A percentile compares a stretch with the other conserved stretches of the same genome.
Evolutionary conservation across 2,888 invertebrate species (phyloP).

Genomic region (Drosophila gaucha): DNA sequence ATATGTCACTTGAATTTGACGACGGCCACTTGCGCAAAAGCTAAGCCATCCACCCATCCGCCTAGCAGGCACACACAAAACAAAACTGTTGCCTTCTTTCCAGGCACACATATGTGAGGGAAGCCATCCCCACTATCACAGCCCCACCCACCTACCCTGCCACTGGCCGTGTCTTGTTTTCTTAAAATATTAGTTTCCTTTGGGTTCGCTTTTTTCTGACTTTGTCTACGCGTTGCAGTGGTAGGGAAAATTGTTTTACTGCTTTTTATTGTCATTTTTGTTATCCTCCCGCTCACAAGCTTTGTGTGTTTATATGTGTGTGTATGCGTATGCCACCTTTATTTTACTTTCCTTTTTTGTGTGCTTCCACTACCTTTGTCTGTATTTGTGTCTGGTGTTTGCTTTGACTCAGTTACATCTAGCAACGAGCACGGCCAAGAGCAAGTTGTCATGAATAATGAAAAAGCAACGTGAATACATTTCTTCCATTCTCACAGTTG

Average conservation of each 20-base stretch:
- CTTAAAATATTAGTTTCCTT: slow-evolving; percentile 81
- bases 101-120: slow-evolving; percentile 20
- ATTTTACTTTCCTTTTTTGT: slow-evolving; percentile 16
- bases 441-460: slow-evolving; percentile 79
- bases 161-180: slow-evolving; percentile 68
- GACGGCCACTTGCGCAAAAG: slow-evolving; percentile 72
- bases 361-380: slow-evolving; percentile 13
- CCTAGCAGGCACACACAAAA: slow-evolving; percentile 3
- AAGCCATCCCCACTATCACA: slow-evolving; percentile 31
- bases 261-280: slow-evolving; percentile 80
- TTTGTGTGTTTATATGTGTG: slow-evolving; percentile 7
- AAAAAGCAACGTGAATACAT: slow-evolving; percentile 77
- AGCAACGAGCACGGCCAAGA: slow-evolving; percentile 51
- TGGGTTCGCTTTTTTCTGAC: slow-evolving; percentile 39
- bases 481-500: slow-evolving; percentile 48
- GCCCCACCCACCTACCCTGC: slow-evolving; percentile 11
- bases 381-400: slow-evolving; percentile 53
- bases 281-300: slow-evolving; percentile 46
- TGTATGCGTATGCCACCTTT: slow-evolving; percentile 21
- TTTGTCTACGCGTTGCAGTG: slow-evolving; percentile 24
- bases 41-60: slow-evolving; percentile 5
- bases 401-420: slow-evolving; percentile 70
- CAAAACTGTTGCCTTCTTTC: slow-evolving; percentile 63
- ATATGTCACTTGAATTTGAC: slow-evolving; percentile 79
- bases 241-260: slow-evolving; percentile 71